Evolutionary conservation across 1,140 invertebrate species (phyloP).

Genomic region (Diorhabda elongata): DNA sequence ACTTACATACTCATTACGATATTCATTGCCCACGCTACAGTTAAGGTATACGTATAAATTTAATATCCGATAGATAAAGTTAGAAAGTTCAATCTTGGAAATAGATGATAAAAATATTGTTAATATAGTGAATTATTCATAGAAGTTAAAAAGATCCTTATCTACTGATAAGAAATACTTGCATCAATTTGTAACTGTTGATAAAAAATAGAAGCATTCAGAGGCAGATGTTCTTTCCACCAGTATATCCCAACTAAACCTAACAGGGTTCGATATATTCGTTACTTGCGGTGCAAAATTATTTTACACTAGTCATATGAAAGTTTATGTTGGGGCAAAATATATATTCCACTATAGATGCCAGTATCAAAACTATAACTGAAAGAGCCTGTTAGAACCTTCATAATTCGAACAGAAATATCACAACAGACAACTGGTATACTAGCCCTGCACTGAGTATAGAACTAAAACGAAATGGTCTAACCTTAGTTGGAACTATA

Average conservation of each 20-base stretch:
- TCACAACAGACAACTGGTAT: constrained; percentile 27
- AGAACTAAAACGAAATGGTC: constrained; percentile 4
- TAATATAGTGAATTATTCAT: too few relatives aligned
- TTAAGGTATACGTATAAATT: too few relatives aligned
- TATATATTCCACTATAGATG: constrained; percentile 35
- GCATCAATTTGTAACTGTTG: too few relatives aligned
- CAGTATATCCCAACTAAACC: constrained; percentile 49
- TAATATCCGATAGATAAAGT: too few relatives aligned
- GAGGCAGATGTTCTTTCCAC: constrained; percentile 40
- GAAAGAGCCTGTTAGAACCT: constrained; percentile 2
- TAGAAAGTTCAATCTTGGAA: too few relatives aligned
- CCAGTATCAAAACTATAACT: constrained; percentile 9
- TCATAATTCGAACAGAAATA: constrained; percentile 18
- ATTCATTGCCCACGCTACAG: too few relatives aligned
- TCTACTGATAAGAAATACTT: too few relatives aligned
- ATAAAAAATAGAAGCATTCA: constrained; percentile 33
- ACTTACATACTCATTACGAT: too few relatives aligned
- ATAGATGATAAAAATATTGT: too few relatives aligned
- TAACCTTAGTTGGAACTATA: constrained; percentile 15
- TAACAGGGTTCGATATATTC: constrained; percentile 47
- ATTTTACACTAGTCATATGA: constrained; percentile 40
- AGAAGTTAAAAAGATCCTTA: too few relatives aligned
- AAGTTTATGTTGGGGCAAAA: constrained; percentile 41
- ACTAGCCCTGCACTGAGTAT: constrained; percentile 20
- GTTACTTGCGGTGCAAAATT: constrained; percentile 22